phyloP scores from a whole-genome alignment of 2,888 invertebrate genomes.

The Incurvaria masculella region DNA sequence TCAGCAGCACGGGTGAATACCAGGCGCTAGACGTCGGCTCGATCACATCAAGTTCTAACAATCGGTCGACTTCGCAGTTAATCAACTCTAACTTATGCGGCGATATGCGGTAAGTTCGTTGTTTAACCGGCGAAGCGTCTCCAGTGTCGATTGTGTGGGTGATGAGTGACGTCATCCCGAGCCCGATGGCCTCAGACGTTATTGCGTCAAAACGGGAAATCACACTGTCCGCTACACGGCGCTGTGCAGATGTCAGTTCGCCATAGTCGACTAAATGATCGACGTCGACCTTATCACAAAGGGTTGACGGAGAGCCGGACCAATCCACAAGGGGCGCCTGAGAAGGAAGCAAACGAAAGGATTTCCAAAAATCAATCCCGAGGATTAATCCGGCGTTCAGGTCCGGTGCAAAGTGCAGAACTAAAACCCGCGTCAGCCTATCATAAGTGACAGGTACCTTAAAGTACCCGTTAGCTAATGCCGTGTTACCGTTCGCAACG shows the following conservation, averaged over 20 bases:
- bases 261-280: background rate
- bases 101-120: constrained; percentile 11
- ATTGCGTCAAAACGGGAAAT: background rate
- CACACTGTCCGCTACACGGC: background rate
- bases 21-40: constrained; percentile 17
- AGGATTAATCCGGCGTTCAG: background rate
- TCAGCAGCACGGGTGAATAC: constrained; percentile 18
- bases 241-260: background rate
- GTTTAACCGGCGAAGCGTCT: constrained; percentile 8
- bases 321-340: background rate
- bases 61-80: constrained; percentile 15
- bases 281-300: background rate
- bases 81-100: constrained; percentile 9
- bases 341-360: background rate
- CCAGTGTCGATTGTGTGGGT: constrained; percentile 8
- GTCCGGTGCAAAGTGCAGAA: background rate
- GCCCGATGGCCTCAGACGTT: background rate
- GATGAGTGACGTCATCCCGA: constrained; percentile 6
- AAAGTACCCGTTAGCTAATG: background rate
- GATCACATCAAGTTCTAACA: constrained; percentile 17
- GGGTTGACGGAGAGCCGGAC: background rate
- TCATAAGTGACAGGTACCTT: background rate
- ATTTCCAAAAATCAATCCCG: background rate
- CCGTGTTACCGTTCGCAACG: background rate
- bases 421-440: background rate